Evolutionary conservation across 2,888 invertebrate species (phyloP).

Genomic region (Euclidia mi): DNA sequence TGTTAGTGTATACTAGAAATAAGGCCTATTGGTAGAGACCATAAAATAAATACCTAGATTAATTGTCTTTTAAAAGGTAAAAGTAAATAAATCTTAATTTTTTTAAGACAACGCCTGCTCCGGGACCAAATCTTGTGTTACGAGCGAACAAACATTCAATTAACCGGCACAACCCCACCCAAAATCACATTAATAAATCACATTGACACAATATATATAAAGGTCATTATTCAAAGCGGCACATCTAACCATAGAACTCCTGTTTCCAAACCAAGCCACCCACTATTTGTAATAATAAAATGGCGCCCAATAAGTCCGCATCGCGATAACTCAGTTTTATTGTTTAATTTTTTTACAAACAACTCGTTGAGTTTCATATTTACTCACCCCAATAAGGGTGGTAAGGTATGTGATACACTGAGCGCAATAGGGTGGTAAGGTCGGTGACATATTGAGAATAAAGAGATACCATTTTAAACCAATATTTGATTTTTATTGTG

Average conservation of each 20-base stretch:
- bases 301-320: slow-evolving; percentile 54
- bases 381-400: slow-evolving; percentile 36
- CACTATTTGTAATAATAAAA: slow-evolving; percentile 50
- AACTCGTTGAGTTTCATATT: slow-evolving; percentile 60
- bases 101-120: no score
- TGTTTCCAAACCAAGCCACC: slow-evolving; percentile 42
- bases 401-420: slow-evolving; percentile 27
- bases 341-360: slow-evolving; percentile 59
- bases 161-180: background rate
- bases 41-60: no score
- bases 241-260: slow-evolving; percentile 14
- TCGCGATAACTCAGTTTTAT: slow-evolving; percentile 52
- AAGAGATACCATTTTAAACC: slow-evolving; percentile 13
- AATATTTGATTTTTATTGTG: slow-evolving; percentile 16
- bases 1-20: no score
- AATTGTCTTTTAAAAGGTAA: no score
- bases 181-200: background rate
- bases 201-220: slow-evolving; percentile 11
- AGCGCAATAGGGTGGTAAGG: slow-evolving; percentile 5
- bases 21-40: no score
- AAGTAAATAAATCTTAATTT: no score
- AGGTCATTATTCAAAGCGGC: slow-evolving; percentile 11
- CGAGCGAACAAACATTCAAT: no score
- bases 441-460: slow-evolving; percentile 6
- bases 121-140: no score